These are phyloP conservation scores for Galendromus occidentalis DNA, from an alignment of 1,140 invertebrate species.

Conservation along the genomic window DNA sequence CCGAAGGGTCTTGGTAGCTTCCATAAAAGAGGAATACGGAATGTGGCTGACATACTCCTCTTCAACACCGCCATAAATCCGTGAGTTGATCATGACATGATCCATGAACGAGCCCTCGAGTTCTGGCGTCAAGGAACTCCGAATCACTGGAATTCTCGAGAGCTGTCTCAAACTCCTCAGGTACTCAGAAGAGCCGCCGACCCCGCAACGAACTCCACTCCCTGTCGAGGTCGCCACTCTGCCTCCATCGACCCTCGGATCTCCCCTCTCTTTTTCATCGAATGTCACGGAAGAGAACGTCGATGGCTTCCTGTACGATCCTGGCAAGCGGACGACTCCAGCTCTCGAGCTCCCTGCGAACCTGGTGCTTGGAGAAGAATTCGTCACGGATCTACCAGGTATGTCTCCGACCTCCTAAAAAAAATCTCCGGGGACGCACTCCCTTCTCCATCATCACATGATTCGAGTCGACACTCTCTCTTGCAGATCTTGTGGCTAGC, in stretches of 20 bases:
- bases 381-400: not conserved
- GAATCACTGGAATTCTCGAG: no score
- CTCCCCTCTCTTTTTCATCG: no score
- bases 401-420: no score
- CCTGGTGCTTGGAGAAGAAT: not conserved
- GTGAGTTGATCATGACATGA: not conserved
- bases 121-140: no score
- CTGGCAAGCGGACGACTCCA: not conserved
- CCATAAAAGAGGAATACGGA: not conserved
- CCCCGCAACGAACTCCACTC: no score
- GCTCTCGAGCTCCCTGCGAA: not conserved
- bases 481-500: not conserved
- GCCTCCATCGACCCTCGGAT: no score
- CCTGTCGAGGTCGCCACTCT: no score
- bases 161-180: no score
- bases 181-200: no score
- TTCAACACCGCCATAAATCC: constrained; percentile 1
- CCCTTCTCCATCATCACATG: not conserved
- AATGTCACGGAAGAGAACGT: no score
- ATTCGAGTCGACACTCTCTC: not conserved
- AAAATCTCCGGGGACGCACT: not conserved
- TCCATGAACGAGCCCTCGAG: no score
- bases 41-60: not conserved
- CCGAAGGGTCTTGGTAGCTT: not conserved
- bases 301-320: not conserved